Conservation (phyloP, 2,113 vertebrate genomes). For the Calypte anna region DNA sequence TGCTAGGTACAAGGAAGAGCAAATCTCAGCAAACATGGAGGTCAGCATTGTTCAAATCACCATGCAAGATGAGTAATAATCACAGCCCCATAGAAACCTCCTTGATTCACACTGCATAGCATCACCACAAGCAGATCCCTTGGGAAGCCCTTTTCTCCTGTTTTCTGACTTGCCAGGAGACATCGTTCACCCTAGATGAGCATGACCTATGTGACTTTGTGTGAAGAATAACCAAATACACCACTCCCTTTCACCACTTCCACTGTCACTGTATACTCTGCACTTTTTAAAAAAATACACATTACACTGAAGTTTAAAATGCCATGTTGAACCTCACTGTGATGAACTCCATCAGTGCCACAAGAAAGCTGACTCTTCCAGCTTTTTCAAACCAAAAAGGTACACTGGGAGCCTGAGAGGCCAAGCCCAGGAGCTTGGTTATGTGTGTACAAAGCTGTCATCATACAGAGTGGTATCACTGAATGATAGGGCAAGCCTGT, state of each 20-base stretch:
- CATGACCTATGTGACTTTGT: not conserved
- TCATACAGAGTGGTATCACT: not conserved
- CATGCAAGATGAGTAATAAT: not conserved
- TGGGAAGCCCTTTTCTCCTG: not conserved
- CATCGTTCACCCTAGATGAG: not conserved
- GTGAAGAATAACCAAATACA: conserved; percentile 31
- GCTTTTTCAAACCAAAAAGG: not conserved
- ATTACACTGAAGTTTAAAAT: conserved; percentile 28
- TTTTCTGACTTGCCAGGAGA: not conserved
- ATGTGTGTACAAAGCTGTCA: conserved; percentile 55
- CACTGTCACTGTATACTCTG: conserved; percentile 17
- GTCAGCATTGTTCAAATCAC: not conserved
- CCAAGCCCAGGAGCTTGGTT: conserved; percentile 1
- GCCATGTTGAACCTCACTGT: not conserved
- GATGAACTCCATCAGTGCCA: conserved; percentile 23
- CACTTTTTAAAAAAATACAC: not conserved
- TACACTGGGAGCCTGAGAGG: not conserved
- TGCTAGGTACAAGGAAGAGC: not conserved
- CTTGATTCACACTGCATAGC: not conserved
- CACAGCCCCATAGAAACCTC: not conserved
- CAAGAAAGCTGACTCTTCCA: conserved; percentile 18
- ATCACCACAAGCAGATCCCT: not conserved
- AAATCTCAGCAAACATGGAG: not conserved
- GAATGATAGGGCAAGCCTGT: conserved; percentile 49
- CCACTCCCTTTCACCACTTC: conserved; percentile 46